Evolutionary conservation across 2,888 invertebrate genomes (phyloP).

Genomic region (Polydrusus tereticollis): DNA sequence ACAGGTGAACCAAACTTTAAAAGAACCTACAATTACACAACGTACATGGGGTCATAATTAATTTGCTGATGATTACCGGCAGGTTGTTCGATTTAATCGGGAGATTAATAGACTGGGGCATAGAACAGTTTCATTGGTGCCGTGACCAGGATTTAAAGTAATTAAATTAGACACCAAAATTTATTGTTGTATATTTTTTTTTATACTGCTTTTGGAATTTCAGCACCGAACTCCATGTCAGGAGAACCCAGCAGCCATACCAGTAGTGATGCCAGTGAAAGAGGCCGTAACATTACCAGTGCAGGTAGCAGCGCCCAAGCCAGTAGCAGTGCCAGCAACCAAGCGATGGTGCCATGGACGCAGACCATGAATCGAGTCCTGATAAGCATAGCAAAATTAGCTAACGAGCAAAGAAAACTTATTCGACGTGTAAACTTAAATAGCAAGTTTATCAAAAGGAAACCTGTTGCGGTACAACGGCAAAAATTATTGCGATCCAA

Average conservation of each 20-base stretch:
- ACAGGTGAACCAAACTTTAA: too few relatives aligned
- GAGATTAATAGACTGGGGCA: too few relatives aligned
- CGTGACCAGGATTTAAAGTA: background rate
- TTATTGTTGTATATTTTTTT: background rate
- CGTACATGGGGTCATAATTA: too few relatives aligned
- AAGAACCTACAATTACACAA: too few relatives aligned
- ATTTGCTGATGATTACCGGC: too few relatives aligned
- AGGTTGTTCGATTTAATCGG: too few relatives aligned
- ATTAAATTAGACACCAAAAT: background rate
- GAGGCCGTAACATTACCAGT: too few relatives aligned
- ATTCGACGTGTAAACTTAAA: too few relatives aligned
- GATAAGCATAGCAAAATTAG: background rate
- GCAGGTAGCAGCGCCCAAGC: background rate
- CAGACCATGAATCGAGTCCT: background rate
- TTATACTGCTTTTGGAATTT: background rate
- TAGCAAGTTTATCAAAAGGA: too few relatives aligned
- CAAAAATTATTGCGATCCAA: too few relatives aligned
- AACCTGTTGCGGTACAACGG: too few relatives aligned
- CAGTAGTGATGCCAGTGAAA: background rate
- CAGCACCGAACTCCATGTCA: background rate
- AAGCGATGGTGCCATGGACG: background rate
- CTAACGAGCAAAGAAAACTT: too few relatives aligned
- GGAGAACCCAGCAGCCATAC: background rate
- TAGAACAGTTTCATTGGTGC: background rate
- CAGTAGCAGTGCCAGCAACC: background rate